phyloP scores from a whole-genome alignment of 2,797 vertebrate genomes.

The Darevskia mixta region DNA sequence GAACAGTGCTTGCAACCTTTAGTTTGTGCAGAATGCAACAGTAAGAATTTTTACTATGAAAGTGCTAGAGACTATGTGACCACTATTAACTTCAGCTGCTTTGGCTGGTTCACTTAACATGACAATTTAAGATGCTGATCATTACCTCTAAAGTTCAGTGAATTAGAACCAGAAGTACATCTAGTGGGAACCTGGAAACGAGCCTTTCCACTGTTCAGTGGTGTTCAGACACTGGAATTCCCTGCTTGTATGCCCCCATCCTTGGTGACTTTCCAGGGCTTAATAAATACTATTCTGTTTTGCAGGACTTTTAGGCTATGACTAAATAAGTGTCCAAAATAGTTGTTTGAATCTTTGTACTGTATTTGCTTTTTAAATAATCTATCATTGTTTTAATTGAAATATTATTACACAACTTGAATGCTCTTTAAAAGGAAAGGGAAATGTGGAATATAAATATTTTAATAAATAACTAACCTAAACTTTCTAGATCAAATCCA shows the following conservation, averaged over 20 bases:
- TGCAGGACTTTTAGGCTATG: neutral
- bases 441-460: slow-evolving; percentile 4
- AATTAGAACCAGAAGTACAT: neutral
- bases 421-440: neutral
- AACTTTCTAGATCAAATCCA: neutral
- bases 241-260: neutral
- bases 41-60: neutral
- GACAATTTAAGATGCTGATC: neutral
- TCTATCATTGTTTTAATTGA: neutral
- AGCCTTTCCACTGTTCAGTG: neutral
- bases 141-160: neutral
- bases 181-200: neutral
- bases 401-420: neutral
- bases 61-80: neutral
- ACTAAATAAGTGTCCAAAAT: neutral
- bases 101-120: neutral
- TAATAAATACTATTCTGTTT: neutral
- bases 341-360: neutral
- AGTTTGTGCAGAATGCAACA: neutral
- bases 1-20: neutral
- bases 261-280: neutral
- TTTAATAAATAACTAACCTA: neutral
- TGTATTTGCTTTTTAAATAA: neutral
- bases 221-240: neutral
- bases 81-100: neutral